Conservation (phyloP, 2,888 invertebrate genomes). For the Masnerella sp. region DNA sequence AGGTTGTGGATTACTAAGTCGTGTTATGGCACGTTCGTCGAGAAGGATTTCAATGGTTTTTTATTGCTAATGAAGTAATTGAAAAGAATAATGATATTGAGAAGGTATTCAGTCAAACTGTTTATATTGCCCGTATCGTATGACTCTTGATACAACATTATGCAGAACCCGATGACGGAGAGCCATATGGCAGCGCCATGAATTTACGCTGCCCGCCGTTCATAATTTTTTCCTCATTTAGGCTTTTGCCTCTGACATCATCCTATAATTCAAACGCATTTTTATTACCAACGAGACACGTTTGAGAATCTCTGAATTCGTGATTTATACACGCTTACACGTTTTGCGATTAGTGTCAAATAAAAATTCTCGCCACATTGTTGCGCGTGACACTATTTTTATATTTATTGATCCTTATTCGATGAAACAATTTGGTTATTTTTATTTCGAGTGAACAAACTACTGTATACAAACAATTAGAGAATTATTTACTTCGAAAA, state of each 20-base stretch:
- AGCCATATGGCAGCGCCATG: slow-evolving; percentile 32
- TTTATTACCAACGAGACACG: not conserved
- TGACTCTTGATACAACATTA: slow-evolving; percentile 34
- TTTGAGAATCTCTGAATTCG: not conserved
- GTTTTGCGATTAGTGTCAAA: not conserved
- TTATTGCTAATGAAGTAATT: not conserved
- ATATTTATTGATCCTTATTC: not conserved
- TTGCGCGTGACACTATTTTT: not conserved
- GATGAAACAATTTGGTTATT: not conserved
- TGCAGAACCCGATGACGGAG: slow-evolving; percentile 34
- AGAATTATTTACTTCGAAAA: too few species aligned
- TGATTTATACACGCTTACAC: slow-evolving; percentile 2
- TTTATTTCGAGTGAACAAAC: too few species aligned
- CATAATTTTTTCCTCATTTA: slow-evolving; percentile 31
- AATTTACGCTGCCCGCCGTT: slow-evolving; percentile 17
- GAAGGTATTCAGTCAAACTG: slow-evolving; percentile 16
- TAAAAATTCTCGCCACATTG: not conserved
- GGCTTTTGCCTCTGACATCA: slow-evolving; percentile 11
- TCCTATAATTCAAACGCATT: slow-evolving; percentile 17
- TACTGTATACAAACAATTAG: too few species aligned
- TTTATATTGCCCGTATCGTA: slow-evolving; percentile 20
- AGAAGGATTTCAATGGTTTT: too few species aligned
- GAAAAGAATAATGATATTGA: slow-evolving; percentile 16
- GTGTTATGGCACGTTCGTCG: too few species aligned
- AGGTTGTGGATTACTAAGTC: too few species aligned